Percentiles rank a stretch among this genome's conserved stretches.
Conservation (phyloP, 2,797 vertebrate species). For the Leptodon cayanensis region DNA sequence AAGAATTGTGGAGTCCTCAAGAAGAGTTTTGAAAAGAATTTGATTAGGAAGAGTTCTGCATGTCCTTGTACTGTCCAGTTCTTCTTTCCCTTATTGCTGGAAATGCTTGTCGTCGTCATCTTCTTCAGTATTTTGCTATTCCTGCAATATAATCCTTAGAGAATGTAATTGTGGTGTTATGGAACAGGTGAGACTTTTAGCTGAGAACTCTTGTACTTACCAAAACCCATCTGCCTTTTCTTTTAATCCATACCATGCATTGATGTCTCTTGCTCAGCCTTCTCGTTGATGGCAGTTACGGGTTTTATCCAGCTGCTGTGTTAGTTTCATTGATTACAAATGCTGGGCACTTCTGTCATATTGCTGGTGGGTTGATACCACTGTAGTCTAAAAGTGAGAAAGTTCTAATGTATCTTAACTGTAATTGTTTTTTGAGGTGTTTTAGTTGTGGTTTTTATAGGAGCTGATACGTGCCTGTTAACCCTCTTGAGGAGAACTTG, state of each 20-base stretch:
- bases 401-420: neutral
- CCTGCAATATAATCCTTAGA: neutral
- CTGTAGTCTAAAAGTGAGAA: neutral
- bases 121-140: neutral
- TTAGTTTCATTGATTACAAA: neutral
- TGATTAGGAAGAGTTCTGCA: neutral
- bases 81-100: neutral
- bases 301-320: neutral
- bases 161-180: neutral
- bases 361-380: neutral
- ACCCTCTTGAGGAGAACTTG: neutral
- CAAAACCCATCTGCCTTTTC: neutral
- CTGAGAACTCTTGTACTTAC: neutral
- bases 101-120: neutral
- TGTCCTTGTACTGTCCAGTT: neutral
- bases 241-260: rapidly evolving
- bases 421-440: neutral
- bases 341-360: neutral
- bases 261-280: neutral
- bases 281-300: neutral
- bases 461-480: neutral
- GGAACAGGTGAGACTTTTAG: neutral
- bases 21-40: neutral
- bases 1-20: neutral
- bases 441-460: neutral